Evolutionary conservation across 2,797 vertebrate genomes (phyloP), one percentile per base, ranked within the genome.

Genomic region (Falco biarmicus): DNA sequence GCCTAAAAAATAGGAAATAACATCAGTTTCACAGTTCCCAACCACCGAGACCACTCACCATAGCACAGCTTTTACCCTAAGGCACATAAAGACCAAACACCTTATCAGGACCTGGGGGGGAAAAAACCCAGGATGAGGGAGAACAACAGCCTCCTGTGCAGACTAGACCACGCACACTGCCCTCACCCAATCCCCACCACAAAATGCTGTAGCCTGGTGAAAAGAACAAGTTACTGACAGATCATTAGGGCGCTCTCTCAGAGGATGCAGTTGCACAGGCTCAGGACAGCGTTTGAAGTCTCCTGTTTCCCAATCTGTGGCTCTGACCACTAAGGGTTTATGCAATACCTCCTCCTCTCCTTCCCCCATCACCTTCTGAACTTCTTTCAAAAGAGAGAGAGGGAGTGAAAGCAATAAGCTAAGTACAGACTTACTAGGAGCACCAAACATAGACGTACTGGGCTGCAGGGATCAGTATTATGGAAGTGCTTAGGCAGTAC

Each of bases 391-490:
- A 75, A 68, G 26, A 43, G 5, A 28, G 29, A 17, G 21, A 6
- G 26, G 9, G 19, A 29, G 10, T 25, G 43, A 66, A 54, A 84
- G 39, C 29, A 34, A 6, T 8, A 74, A 24, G 9, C 11, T 21
- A 7, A 0, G 0, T 9, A 19, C 10, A 32, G 54, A 13, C 31
- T 26, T 31, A 6, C 5, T 19, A 19, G 54, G 63, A 51, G 8
- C 41, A 15, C 31, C 7, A 56, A 56, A 12, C 29, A 7, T 2
- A 15, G 28, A 16, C 7, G 15, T 10, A 43, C 16, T 6, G 43
- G 68, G 59, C 81, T 77, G 74, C 77, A 70, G 69, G 13, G 57
- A 65, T 32, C 41, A 57, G 41, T 12, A 10, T 9, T 22, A 29
- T 2, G 41, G 1, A 6, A 43, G 37, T 7, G 57, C 39, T 32